phyloP scores from a whole-genome alignment of 1,140 invertebrate species.

The Neoseiulus cucumeris region DNA sequence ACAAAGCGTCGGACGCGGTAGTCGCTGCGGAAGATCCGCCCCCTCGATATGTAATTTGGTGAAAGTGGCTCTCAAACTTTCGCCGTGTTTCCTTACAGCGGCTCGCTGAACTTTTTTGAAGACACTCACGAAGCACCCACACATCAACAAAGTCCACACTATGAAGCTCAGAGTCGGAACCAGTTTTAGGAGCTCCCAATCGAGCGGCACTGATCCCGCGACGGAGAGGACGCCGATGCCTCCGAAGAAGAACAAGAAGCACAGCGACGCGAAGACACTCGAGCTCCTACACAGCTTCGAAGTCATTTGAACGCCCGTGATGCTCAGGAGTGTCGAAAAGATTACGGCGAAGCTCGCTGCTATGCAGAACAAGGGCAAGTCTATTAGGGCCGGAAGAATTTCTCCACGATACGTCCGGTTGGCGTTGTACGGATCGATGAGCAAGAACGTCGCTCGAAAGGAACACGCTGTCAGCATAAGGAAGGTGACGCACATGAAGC shows the following conservation, averaged over 20 bases:
- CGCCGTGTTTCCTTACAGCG: slow-evolving; percentile 28
- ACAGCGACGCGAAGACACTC: slow-evolving; percentile 46
- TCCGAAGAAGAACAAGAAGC: slow-evolving; percentile 50
- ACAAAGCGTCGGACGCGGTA: slow-evolving; percentile 34
- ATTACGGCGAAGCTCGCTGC: slow-evolving; percentile 63
- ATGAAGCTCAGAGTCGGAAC: slow-evolving; percentile 37
- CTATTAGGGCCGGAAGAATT: slow-evolving; percentile 53
- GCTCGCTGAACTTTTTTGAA: slow-evolving; percentile 36
- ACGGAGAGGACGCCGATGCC: slow-evolving; percentile 58
- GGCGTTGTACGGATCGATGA: slow-evolving; percentile 71
- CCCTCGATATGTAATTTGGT: slow-evolving; percentile 25
- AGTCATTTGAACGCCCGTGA: slow-evolving; percentile 31
- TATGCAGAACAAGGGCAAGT: slow-evolving; percentile 57
- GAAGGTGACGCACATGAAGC: slow-evolving; percentile 60
- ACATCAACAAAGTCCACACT: slow-evolving; percentile 49
- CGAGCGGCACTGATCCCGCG: slow-evolving; percentile 23
- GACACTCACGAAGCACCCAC: slow-evolving; percentile 58
- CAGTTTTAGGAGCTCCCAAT: slow-evolving; percentile 22
- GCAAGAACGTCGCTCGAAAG: slow-evolving; percentile 58
- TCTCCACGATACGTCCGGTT: slow-evolving; percentile 51
- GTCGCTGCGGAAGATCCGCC: slow-evolving; percentile 20
- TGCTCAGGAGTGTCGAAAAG: slow-evolving; percentile 56
- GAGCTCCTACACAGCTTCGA: slow-evolving; percentile 35
- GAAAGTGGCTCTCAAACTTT: slow-evolving; percentile 25
- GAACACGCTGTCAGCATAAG: slow-evolving; percentile 56